A percentile compares a stretch with the other conserved stretches of the same genome.
Evolutionary conservation across 2,888 invertebrate species (phyloP).

Genomic region (Eustalomyia histrio): DNA sequence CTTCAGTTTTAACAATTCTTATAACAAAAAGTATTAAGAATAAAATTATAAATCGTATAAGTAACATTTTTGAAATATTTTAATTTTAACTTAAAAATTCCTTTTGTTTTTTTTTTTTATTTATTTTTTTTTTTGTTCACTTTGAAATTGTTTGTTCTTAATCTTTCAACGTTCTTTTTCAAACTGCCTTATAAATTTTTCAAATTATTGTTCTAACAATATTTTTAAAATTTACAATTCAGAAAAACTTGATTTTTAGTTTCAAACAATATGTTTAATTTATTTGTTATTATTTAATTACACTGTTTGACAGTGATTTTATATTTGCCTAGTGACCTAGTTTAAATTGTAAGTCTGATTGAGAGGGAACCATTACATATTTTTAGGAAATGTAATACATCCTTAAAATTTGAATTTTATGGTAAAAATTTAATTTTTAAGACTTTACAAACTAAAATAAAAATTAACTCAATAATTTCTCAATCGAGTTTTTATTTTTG

Average conservation of each 20-base stretch:
- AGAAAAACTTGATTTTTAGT: background rate
- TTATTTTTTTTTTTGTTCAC: background rate
- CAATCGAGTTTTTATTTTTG: too few relatives aligned
- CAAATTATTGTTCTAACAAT: slow-evolving; percentile 18
- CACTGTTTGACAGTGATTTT: too few relatives aligned
- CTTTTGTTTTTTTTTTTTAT: background rate
- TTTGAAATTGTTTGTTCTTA: slow-evolving; percentile 15
- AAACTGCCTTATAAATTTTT: slow-evolving; percentile 46
- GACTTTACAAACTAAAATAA: too few relatives aligned
- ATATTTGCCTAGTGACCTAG: too few relatives aligned
- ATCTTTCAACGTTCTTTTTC: slow-evolving; percentile 44
- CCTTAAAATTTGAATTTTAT: too few relatives aligned
- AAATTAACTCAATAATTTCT: too few relatives aligned
- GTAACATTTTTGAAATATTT: slow-evolving; percentile 29
- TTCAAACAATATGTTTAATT: background rate
- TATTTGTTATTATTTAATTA: background rate
- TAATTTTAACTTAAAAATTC: background rate
- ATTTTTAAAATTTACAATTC: background rate
- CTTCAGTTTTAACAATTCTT: slow-evolving; percentile 18
- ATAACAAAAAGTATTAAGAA: background rate
- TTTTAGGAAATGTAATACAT: too few relatives aligned
- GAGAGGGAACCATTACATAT: too few relatives aligned
- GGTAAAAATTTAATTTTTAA: too few relatives aligned
- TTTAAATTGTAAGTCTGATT: too few relatives aligned
- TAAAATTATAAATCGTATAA: background rate